These are phyloP conservation scores for Philonicus albiceps DNA, from an alignment of 2,888 invertebrate genomes.

Conservation along the genomic window DNA sequence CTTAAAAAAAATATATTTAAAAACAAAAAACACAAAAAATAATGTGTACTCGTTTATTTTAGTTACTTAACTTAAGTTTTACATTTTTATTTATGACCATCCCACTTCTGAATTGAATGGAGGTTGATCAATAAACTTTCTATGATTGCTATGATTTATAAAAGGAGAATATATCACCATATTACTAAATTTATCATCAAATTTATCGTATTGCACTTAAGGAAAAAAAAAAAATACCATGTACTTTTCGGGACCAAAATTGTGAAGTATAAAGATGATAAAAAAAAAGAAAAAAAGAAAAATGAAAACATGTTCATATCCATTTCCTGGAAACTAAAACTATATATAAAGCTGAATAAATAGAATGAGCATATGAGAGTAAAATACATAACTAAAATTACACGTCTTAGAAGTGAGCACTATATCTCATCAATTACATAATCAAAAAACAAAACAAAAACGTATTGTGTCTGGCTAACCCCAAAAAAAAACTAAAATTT, in stretches of 20 bases:
- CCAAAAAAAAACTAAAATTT: no score
- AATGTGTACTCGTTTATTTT: conserved; percentile 21
- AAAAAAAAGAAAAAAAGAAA: no score
- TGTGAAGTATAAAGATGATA: conserved; percentile 24
- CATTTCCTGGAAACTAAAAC: conserved; percentile 35
- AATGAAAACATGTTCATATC: conserved; percentile 36
- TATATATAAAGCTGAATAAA: conserved; percentile 12
- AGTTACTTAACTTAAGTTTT: not conserved
- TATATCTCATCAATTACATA: conserved; percentile 29
- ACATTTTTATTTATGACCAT: not conserved
- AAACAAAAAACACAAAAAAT: no score
- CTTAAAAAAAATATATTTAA: no score
- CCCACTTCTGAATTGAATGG: not conserved
- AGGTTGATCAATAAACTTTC: not conserved
- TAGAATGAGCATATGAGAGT: conserved; percentile 2
- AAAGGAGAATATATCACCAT: conserved; percentile 31
- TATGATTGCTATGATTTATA: not conserved
- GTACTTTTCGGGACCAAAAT: conserved; percentile 42
- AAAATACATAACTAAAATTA: conserved; percentile 25
- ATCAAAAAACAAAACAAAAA: no score
- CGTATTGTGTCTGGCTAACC: conserved; percentile 12
- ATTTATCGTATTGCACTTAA: conserved; percentile 32
- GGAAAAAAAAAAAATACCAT: conserved; percentile 6
- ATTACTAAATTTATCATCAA: conserved; percentile 15
- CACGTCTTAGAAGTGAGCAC: conserved; percentile 29